These are phyloP conservation scores for Pedionomus torquatus DNA, from an alignment of 2,113 vertebrate species.

Conservation along the genomic window DNA sequence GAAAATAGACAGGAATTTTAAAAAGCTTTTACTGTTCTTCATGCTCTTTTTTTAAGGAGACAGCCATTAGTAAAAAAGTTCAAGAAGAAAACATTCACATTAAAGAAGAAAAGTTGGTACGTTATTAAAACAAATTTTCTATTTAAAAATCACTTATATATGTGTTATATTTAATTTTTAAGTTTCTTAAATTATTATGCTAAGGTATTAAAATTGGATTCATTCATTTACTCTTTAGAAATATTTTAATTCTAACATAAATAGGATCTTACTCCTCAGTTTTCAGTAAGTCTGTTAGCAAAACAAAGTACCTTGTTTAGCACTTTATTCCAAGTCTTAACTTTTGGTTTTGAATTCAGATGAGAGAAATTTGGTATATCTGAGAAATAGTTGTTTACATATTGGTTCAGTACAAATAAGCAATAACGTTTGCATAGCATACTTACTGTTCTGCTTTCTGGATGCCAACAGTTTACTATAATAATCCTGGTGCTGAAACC, in stretches of 20 bases:
- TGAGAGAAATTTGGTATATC: neutral
- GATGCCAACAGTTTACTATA: neutral
- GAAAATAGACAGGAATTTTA: neutral
- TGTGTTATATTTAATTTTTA: neutral
- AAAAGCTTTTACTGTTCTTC: neutral
- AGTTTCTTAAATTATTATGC: neutral
- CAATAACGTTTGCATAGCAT: neutral
- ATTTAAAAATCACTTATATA: neutral
- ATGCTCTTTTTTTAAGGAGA: conserved; percentile 77
- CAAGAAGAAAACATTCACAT: conserved; percentile 76
- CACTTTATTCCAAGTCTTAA: neutral
- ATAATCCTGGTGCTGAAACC: neutral
- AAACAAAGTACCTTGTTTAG: neutral
- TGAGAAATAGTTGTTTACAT: neutral
- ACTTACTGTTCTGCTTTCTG: neutral
- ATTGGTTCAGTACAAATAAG: neutral
- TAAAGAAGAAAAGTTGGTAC: conserved; percentile 88
- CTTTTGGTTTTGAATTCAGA: neutral
- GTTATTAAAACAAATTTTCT: neutral
- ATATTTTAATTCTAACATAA: neutral
- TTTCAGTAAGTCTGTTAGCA: neutral
- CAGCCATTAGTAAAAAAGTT: conserved; percentile 83
- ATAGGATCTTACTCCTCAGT: neutral
- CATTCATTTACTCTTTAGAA: neutral
- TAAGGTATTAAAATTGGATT: neutral